Percentiles rank a stretch among this genome's conserved stretches.
These are phyloP conservation scores for Caenorhabditis remanei DNA, from an alignment of 1,140 invertebrate species.

Conservation along the genomic window DNA sequence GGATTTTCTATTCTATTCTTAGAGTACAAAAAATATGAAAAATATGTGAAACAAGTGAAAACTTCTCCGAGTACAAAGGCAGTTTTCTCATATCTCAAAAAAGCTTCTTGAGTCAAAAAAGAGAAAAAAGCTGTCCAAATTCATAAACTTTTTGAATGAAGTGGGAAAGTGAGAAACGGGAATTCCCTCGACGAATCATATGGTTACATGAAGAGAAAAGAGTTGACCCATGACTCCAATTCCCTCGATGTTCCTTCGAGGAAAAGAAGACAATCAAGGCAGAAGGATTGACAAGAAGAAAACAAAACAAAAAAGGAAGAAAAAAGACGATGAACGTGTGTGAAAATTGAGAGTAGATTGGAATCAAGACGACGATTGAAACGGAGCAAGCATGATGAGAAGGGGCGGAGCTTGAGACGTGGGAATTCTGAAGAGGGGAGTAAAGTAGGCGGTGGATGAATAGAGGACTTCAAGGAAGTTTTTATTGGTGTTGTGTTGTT, in stretches of 20 bases:
- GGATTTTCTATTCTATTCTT: no score
- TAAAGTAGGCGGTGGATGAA: constrained; percentile 1
- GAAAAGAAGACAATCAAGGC: background rate
- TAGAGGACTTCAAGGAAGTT: constrained; percentile 41
- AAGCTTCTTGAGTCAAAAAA: background rate
- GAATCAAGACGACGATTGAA: background rate
- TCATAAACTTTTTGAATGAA: constrained; percentile 43
- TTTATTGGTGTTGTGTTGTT: background rate
- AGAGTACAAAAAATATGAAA: constrained; percentile 9
- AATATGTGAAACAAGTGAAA: constrained; percentile 36
- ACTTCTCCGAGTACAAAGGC: background rate
- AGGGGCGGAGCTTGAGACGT: constrained; percentile 18
- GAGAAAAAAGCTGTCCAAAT: constrained; percentile 31
- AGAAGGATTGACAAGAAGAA: background rate
- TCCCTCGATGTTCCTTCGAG: background rate
- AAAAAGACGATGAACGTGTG: background rate
- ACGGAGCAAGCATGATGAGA: background rate
- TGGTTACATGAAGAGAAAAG: background rate
- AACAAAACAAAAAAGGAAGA: no score
- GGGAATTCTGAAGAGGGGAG: background rate
- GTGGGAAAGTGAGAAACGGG: background rate
- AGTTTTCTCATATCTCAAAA: constrained; percentile 11
- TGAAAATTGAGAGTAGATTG: constrained; percentile 18
- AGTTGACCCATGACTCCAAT: constrained; percentile 26
- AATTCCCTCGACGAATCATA: constrained; percentile 31